These are phyloP conservation scores for Rachycentron canadum DNA, from an alignment of 2,797 vertebrate genomes.

Conservation along the genomic window DNA sequence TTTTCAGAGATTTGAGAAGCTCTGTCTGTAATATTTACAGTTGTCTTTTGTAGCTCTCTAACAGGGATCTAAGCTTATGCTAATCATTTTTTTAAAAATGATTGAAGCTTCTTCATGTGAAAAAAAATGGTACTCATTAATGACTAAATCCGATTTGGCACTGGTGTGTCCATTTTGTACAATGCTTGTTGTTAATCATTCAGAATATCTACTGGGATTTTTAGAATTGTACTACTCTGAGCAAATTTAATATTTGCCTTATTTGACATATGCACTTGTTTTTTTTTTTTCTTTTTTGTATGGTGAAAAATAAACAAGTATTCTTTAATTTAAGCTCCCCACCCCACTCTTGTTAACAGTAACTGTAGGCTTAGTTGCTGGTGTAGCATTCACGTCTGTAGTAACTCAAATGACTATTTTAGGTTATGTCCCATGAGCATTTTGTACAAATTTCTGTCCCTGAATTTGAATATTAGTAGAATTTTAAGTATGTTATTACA, in stretches of 20 bases:
- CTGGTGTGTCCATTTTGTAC: slow-evolving; percentile 53
- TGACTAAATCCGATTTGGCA: slow-evolving; percentile 52
- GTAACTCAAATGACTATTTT: slow-evolving; percentile 7
- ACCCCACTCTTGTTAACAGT: slow-evolving; percentile 22
- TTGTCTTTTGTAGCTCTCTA: slow-evolving; percentile 75
- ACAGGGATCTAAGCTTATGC: slow-evolving; percentile 65
- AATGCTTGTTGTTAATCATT: slow-evolving; percentile 63
- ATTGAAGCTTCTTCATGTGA: slow-evolving; percentile 55
- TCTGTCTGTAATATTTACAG: slow-evolving; percentile 87
- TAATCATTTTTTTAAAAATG: slow-evolving; percentile 68
- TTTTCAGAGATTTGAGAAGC: slow-evolving; percentile 67
- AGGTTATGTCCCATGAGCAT: background rate
- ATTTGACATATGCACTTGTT: slow-evolving; percentile 72
- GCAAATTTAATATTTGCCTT: slow-evolving; percentile 79
- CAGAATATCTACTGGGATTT: slow-evolving; percentile 59
- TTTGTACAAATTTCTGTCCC: slow-evolving; percentile 10
- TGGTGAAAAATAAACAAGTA: slow-evolving; percentile 39
- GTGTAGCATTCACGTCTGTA: slow-evolving; percentile 25
- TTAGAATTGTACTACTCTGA: slow-evolving; percentile 52
- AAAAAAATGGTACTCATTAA: slow-evolving; percentile 36
- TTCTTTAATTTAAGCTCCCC: slow-evolving; percentile 38
- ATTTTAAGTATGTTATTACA: slow-evolving; percentile 15
- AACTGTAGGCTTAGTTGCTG: slow-evolving; percentile 37
- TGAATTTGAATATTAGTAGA: slow-evolving; percentile 11
- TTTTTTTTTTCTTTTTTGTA: slow-evolving; percentile 17